A percentile compares a stretch with the other conserved stretches of the same genome.
These are phyloP conservation scores for Yponomeuta cagnagella DNA, from an alignment of 2,888 invertebrate species.

Conservation along the genomic window DNA sequence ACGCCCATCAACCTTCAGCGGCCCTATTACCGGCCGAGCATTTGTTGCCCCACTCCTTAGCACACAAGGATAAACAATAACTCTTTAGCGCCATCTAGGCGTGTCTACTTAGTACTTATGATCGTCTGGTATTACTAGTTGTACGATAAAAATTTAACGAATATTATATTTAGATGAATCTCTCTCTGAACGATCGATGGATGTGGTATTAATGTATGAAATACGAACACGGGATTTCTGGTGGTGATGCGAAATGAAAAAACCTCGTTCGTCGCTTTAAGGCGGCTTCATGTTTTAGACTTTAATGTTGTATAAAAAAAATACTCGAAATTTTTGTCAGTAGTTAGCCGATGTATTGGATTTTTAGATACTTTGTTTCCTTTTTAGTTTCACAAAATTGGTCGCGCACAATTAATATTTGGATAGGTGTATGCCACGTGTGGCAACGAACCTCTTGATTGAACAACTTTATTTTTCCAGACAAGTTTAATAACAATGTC, in stretches of 20 bases:
- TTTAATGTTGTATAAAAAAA: conserved; percentile 50
- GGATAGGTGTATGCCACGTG: background rate
- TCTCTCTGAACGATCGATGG: conserved; percentile 42
- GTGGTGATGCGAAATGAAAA: background rate
- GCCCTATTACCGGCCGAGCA: conserved; percentile 82
- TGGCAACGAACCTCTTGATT: background rate
- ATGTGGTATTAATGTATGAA: conserved; percentile 65
- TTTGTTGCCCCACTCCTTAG: conserved; percentile 73
- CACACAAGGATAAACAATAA: conserved; percentile 74
- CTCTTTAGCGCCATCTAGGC: conserved; percentile 45
- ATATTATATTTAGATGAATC: conserved; percentile 54
- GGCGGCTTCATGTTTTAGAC: conserved; percentile 63
- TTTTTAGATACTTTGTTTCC: conserved; percentile 9
- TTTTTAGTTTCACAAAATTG: conserved; percentile 9
- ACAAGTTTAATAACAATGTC: background rate
- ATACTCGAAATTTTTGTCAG: conserved; percentile 63
- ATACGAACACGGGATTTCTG: conserved; percentile 31
- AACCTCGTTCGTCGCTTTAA: conserved; percentile 56
- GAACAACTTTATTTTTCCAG: too few species aligned
- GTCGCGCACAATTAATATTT: conserved; percentile 6
- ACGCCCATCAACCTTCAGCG: conserved; percentile 92
- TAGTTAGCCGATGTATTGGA: conserved; percentile 57
- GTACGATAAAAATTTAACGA: conserved; percentile 50
- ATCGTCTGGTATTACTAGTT: conserved; percentile 66
- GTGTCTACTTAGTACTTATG: conserved; percentile 62